These are phyloP conservation scores for Albula goreensis DNA, from an alignment of 2,113 vertebrate species.

Conservation along the genomic window DNA sequence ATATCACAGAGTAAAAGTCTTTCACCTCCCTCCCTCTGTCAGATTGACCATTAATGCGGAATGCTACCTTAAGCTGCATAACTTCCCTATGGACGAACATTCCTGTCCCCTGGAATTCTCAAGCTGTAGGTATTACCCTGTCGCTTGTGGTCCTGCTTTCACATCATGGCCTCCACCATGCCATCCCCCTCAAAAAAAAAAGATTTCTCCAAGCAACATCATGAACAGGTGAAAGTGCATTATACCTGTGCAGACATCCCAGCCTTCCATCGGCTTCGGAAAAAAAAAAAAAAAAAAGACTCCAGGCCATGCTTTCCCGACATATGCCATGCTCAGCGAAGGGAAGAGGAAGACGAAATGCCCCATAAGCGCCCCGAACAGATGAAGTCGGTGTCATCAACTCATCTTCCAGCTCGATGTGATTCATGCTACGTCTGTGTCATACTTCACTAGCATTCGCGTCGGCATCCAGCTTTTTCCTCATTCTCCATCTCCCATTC, in stretches of 20 bases:
- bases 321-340: neutral
- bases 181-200: neutral
- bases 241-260: neutral
- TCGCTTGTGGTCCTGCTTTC: conserved; percentile 42
- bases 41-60: conserved; percentile 98
- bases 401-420: conserved; percentile 36
- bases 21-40: conserved; percentile 63
- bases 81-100: conserved; percentile 97
- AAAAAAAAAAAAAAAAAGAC: neutral
- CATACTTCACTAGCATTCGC: conserved; percentile 54
- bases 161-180: conserved; percentile 28
- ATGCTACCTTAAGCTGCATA: conserved; percentile 97
- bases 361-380: neutral
- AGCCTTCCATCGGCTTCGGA: neutral
- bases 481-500: conserved; percentile 33
- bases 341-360: neutral
- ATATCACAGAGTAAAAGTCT: conserved; percentile 4
- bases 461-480: conserved; percentile 48
- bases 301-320: neutral
- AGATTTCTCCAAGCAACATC: neutral
- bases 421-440: conserved; percentile 50
- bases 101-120: conserved; percentile 96
- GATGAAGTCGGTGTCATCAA: conserved; percentile 10
- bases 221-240: neutral
- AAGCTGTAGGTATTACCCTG: conserved; percentile 85